Evolutionary conservation across 2,113 vertebrate species (phyloP).

Genomic region (Pipra filicauda): DNA sequence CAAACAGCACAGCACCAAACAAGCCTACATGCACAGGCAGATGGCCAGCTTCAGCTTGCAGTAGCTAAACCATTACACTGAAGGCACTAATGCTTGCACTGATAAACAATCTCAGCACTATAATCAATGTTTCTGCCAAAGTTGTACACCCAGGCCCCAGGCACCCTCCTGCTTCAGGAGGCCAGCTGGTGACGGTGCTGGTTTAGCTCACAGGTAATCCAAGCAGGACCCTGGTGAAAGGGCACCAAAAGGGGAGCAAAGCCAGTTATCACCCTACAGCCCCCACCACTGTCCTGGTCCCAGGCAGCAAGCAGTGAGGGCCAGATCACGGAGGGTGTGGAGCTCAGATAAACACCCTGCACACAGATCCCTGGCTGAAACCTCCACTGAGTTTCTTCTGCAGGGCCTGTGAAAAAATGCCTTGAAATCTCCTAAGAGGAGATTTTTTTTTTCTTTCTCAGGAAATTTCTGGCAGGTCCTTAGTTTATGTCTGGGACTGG

Average conservation of each 20-base stretch:
- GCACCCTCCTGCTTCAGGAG: neutral
- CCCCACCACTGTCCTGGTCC: neutral
- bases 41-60: neutral
- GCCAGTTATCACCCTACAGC: neutral
- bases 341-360: neutral
- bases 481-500: neutral
- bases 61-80: neutral
- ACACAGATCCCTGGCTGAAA: neutral
- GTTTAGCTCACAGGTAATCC: neutral
- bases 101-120: neutral
- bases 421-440: neutral
- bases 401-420: neutral
- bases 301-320: neutral
- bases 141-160: neutral
- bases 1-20: neutral
- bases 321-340: neutral
- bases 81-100: neutral
- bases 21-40: neutral
- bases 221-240: neutral
- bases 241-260: neutral
- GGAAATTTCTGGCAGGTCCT: neutral
- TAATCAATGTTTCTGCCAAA: neutral
- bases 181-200: neutral
- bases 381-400: neutral
- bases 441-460: neutral